Conservation (phyloP, 2,888 invertebrate species). For the Drosophila rubida region DNA sequence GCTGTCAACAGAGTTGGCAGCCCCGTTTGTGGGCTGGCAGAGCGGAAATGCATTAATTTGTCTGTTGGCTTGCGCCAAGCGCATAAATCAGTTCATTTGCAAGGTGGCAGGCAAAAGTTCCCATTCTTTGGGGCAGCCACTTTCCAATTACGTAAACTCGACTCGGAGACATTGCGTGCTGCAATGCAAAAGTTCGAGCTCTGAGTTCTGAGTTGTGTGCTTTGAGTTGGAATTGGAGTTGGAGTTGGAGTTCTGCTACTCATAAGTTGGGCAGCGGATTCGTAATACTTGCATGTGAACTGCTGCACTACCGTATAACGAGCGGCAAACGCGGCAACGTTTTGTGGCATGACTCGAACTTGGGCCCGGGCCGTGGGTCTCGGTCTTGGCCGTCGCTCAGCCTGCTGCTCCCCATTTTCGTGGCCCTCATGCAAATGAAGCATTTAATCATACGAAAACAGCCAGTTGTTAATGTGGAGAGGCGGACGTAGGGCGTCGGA, state of each 20-base stretch:
- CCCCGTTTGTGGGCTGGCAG: conserved; percentile 41
- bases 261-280: conserved; percentile 23
- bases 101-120: conserved; percentile 19
- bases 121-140: conserved; percentile 34
- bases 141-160: conserved; percentile 75
- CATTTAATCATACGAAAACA: conserved; percentile 67
- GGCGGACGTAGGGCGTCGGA: conserved; percentile 22
- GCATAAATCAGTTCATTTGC: conserved; percentile 71
- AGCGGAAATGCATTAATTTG: conserved; percentile 79
- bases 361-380: conserved; percentile 39
- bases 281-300: conserved; percentile 13
- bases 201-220: too few species aligned
- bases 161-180: conserved; percentile 63
- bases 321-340: conserved; percentile 47
- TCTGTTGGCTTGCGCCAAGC: conserved; percentile 56
- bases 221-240: too few species aligned
- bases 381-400: conserved; percentile 40
- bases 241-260: conserved; percentile 16
- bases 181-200: conserved; percentile 55
- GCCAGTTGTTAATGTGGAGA: conserved; percentile 73
- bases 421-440: conserved; percentile 55
- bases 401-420: neutral
- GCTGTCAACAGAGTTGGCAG: conserved; percentile 51
- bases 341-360: conserved; percentile 58
- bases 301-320: conserved; percentile 61